Evolutionary conservation across 2,888 invertebrate species (phyloP).

Genomic region (Drosophila macrospina): DNA sequence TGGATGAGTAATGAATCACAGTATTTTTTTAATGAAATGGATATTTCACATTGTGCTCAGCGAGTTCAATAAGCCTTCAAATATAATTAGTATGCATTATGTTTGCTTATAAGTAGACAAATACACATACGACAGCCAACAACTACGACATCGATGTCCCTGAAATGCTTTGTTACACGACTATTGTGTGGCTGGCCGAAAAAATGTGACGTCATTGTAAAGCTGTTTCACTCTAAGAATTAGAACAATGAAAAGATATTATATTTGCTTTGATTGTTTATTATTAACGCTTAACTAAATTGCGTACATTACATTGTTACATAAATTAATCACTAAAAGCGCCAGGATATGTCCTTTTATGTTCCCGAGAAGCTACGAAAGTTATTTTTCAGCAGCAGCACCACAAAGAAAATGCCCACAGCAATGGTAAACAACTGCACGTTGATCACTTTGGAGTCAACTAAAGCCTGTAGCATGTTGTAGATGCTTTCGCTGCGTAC

Average conservation of each 20-base stretch:
- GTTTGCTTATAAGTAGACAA: constrained; percentile 26
- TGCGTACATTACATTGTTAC: constrained; percentile 70
- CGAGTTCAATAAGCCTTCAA: constrained; percentile 56
- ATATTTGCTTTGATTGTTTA: constrained; percentile 41
- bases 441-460: constrained; percentile 83
- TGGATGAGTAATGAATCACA: constrained; percentile 25
- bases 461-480: constrained; percentile 82
- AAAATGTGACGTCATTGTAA: constrained; percentile 64
- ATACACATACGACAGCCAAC: constrained; percentile 1
- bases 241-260: constrained; percentile 41
- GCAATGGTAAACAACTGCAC: constrained; percentile 83
- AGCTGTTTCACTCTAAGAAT: constrained; percentile 43
- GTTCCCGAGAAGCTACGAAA: constrained; percentile 82
- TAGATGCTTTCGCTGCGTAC: constrained; percentile 80
- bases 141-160: constrained; percentile 26
- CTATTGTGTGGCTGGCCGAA: constrained; percentile 21
- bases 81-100: constrained; percentile 60
- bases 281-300: constrained; percentile 68
- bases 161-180: constrained; percentile 46
- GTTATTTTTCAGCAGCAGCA: constrained; percentile 83
- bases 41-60: constrained; percentile 12
- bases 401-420: constrained; percentile 83
- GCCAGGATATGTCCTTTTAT: constrained; percentile 47
- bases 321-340: constrained; percentile 56
- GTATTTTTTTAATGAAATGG: constrained; percentile 38